These are phyloP conservation scores for Campoplex capitator DNA, from an alignment of 2,888 invertebrate species.

Conservation along the genomic window DNA sequence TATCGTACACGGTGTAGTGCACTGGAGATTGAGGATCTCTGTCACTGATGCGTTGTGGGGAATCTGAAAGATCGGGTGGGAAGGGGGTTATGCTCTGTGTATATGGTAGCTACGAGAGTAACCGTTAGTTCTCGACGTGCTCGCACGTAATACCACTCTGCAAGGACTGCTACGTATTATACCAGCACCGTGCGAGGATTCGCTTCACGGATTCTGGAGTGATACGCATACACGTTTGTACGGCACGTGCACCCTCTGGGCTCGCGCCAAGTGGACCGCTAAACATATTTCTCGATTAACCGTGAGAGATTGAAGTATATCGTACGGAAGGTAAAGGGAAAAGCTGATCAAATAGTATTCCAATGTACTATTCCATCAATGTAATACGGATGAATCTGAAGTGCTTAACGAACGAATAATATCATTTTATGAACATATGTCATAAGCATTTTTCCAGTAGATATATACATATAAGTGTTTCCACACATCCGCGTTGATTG, in stretches of 20 bases:
- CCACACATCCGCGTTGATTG: neutral
- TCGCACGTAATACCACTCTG: conserved; percentile 59
- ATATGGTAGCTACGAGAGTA: conserved; percentile 57
- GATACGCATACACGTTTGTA: conserved; percentile 51
- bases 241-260: conserved; percentile 65
- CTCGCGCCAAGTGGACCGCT: conserved; percentile 62
- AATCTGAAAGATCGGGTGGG: conserved; percentile 43
- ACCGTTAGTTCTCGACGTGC: conserved; percentile 68
- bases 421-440: neutral
- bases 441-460: neutral
- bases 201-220: conserved; percentile 59
- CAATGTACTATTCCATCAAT: conserved; percentile 1
- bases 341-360: conserved; percentile 36
- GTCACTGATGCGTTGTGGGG: conserved; percentile 34
- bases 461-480: neutral
- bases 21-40: conserved; percentile 32
- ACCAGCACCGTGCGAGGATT: conserved; percentile 52
- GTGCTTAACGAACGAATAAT: neutral
- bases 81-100: conserved; percentile 30
- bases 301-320: conserved; percentile 32
- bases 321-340: conserved; percentile 35
- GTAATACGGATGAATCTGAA: neutral
- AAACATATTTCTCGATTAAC: conserved; percentile 66
- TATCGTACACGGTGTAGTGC: neutral
- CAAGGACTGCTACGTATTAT: conserved; percentile 44